Base-by-base conservation (phyloP, 2,797 vertebrate species). In the Staurois parvus region DNA sequence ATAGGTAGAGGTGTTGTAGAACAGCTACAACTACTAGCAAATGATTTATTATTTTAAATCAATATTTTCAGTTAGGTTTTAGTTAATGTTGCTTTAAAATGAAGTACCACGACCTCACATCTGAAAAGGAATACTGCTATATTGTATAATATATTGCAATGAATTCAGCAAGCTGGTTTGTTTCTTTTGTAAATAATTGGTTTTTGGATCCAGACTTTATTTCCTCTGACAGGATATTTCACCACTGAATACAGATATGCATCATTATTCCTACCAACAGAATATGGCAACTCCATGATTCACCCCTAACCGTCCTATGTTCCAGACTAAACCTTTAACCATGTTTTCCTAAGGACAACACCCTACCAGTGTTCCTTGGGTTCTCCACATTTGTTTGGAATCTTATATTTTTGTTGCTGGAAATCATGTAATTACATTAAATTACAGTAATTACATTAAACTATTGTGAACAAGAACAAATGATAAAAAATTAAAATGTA, bases 271-370 rank as follows among this genome's bases (percentile, higher is more conserved):
- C 40, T 52, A 69, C 52, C 29, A 80, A 67, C 45, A 70, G 67
- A 32, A 70, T 17, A 56, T 29, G 66, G 2, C 67, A 69, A 30
- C 19, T 34, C 40, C 29, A 56, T 80, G 78, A 80, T 69, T 80
- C 78, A 80, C 66, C 78, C 42, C 29, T 78, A 52, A 80, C 34
- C 67, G 40, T 45, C 48, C 29, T 30, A 70, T 52, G 78, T 69
- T 70, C 78, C 78, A 80, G 78, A 80, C 66, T 80, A 30, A 45
- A 80, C 78, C 37, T 30, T 66, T 48, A 42, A 79, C 68, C 26
- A 32, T 69, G 78, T 80, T 80, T 80, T 70, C 69, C 29, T 80
- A 80, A 52, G 67, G 62, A 12, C 45, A 32, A 80, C 78, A 80
- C 78, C 78, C 78, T 69, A 69, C 76, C 34, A 45, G 8, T 45